Base-by-base conservation (phyloP, 2,888 invertebrate genomes). In the Rhamphomyia laevipes region DNA sequence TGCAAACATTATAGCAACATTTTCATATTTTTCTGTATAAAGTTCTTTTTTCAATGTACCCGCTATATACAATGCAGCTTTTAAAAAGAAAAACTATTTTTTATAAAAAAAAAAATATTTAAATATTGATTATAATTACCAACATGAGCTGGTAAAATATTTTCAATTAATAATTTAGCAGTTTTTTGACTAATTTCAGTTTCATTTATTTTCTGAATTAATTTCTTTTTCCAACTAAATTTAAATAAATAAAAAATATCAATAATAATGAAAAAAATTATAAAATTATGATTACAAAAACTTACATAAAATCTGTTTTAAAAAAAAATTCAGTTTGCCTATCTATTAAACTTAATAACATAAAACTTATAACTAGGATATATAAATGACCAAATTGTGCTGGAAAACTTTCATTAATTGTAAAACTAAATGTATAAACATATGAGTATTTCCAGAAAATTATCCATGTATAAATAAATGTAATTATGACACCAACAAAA, bases 1-100 rank as follows among this genome's bases (percentile, higher is more conserved):
- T 0, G 96, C 96, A 70, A 96, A 96, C 92, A 96, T 94, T 0
- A 96, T 93, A 2, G 92, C 88, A 0, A 93, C 92, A 58, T 84
- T 82, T 48, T 83, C 82, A 63, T 95, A 93, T 53, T 86, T 82
- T 66, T 93, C 87, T 59, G 88, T 86, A 65, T 94, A 94, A 4
- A 92, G 74, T 56, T 89, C 87, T 47, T 82, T 81, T 49, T 79
- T 74, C 56, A 68, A 62, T 43, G 76, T 81, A 27, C 82, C 76
- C 57, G 86, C 82, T 55, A 90, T 71, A 63, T 87, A 89, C 49
- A 84, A 77, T 63, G 86, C 83, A 42, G 88, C 89, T 88, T 45
- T 73, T 71, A 51, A 13, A 50, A 17, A 38, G 15, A 35, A 33
- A 37, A 30, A 12, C 15, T 27, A 33, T 33, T 17, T 45, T 21